Percentiles rank a stretch among this genome's conserved stretches.
Conservation (phyloP, 2,797 vertebrate species). For the Trachops cirrhosus region DNA sequence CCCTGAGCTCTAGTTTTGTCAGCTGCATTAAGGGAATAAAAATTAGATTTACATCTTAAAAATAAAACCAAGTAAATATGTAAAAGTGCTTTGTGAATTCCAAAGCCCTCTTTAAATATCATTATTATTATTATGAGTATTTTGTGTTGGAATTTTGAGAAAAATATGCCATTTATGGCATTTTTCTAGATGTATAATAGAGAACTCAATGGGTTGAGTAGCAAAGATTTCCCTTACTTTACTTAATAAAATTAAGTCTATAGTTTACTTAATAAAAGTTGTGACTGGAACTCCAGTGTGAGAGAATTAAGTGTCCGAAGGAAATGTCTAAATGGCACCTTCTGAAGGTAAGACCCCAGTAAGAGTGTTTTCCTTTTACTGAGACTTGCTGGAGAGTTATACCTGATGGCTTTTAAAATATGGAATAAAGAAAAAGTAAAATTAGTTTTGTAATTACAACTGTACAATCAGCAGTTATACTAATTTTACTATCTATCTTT, state of each 20-base stretch:
- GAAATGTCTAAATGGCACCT: background rate
- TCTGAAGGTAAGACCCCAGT: background rate
- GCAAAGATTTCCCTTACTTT: background rate
- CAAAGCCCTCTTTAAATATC: background rate
- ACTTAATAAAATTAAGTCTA: background rate
- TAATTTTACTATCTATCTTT: constrained; percentile 47
- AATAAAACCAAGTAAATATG: background rate
- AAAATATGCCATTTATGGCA: background rate
- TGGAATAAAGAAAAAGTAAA: background rate
- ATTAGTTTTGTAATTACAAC: background rate
- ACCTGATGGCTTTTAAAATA: constrained; percentile 9
- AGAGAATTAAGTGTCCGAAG: background rate
- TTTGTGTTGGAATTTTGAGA: background rate
- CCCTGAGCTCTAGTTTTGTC: background rate
- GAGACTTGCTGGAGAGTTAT: background rate
- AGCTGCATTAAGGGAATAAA: background rate
- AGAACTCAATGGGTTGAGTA: background rate
- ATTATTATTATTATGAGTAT: background rate
- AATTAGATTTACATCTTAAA: background rate
- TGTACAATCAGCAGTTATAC: background rate
- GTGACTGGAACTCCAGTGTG: background rate
- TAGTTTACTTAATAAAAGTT: background rate
- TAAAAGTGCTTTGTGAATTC: background rate
- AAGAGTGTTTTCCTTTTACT: background rate
- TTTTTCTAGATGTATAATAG: background rate